Evolutionary conservation across 2,797 vertebrate genomes (phyloP), one percentile per base, ranked within the genome.

Genomic region (Danio albolineatus): DNA sequence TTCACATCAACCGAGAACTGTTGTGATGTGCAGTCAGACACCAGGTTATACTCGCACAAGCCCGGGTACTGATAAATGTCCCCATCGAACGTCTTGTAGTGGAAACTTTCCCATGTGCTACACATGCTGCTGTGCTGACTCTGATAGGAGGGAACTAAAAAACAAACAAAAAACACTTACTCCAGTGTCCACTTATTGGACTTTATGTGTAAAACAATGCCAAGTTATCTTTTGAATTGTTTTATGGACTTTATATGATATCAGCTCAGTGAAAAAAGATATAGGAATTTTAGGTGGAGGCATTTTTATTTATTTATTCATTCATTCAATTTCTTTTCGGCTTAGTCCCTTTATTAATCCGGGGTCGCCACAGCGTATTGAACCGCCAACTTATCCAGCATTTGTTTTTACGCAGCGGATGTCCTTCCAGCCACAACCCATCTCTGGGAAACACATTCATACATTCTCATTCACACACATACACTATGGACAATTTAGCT

Each of bases 1-100:
- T 89, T 94, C 66, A 98, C 84, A 82, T 97, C 94, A 79, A 99
- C 91, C 0, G 96, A 95, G 79, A 99, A 99, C 60, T 95, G 95
- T 87, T 90, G 0, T 88, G 92, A 28, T 28, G 3, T 28, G 81
- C 96, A 98, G 91, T 99, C 95, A 0, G 97, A 97, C 48, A 84
- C 96, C 76, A 99, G 92, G 87, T 97, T 96, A 79, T 99, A 99
- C 82, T 95, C 95, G 56, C 97, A 98, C 77, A 83, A 48, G 12
- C 97, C 96, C 0, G 94, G 93, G 89, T 95, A 99, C 28, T 94
- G 94, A 87, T 90, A 99, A 44, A 96, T 0, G 0, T 95, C 93
- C 0, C 97, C 96, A 46, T 99, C 98, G 10, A 98, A 99, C 0
- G 96, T 97, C 93, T 96, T 97, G 89, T 95, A 97, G 89, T 98